phyloP scores from a whole-genome alignment of 2,888 invertebrate genomes.

The Drosophila limbata region DNA sequence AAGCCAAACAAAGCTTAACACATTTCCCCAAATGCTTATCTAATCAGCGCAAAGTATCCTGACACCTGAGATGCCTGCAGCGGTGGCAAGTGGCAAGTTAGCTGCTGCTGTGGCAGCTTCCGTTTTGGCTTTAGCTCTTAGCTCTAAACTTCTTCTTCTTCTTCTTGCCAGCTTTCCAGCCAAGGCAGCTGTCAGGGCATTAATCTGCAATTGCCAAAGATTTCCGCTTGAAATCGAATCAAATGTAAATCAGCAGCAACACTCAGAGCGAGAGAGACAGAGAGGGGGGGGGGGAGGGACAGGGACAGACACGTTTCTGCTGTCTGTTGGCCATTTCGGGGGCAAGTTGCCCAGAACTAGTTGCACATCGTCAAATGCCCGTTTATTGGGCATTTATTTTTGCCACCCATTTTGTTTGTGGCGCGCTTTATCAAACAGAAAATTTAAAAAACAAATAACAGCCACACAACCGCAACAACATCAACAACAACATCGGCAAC shows the following conservation, averaged over 20 bases:
- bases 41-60: conserved; percentile 84
- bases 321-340: conserved; percentile 8
- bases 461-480: conserved; percentile 43
- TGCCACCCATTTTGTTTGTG: conserved; percentile 78
- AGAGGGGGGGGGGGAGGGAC: too few relatives aligned
- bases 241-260: conserved; percentile 71
- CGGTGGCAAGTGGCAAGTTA: conserved; percentile 17
- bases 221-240: conserved; percentile 78
- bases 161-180: conserved; percentile 15
- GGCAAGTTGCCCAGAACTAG: conserved; percentile 72
- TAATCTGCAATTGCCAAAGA: conserved; percentile 85
- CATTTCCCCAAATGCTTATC: conserved; percentile 83
- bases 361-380: conserved; percentile 65
- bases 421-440: conserved; percentile 79
- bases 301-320: background rate
- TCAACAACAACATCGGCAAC: conserved; percentile 43
- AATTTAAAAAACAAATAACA: conserved; percentile 79
- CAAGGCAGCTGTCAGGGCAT: conserved; percentile 79
- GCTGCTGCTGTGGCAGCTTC: conserved; percentile 24
- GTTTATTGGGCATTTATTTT: conserved; percentile 64
- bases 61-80: conserved; percentile 81
- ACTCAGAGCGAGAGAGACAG: background rate
- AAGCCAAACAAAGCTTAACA: conserved; percentile 79
- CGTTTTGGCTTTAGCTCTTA: conserved; percentile 21
- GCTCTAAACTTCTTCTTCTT: too few relatives aligned